A percentile compares a stretch with the other conserved stretches of the same genome.
phyloP scores from a whole-genome alignment of 2,888 invertebrate genomes.

The Halictus quadricinctus region DNA sequence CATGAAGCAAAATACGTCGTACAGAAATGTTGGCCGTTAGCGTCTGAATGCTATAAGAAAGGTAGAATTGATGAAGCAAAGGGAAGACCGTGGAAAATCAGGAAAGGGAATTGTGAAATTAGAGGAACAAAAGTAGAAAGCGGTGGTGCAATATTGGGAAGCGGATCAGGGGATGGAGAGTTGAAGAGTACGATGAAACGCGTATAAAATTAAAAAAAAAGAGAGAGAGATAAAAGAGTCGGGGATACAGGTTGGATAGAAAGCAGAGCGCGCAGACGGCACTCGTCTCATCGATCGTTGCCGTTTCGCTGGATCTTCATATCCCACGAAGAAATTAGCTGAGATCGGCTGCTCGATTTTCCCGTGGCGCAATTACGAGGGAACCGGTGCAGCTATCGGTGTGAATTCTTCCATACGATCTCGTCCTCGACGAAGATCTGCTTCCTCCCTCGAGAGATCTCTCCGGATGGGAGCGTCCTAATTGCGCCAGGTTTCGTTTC shows the following conservation, averaged over 20 bases:
- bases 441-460: conserved; percentile 45
- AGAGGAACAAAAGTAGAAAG: neutral
- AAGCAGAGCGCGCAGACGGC: neutral
- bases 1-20: neutral
- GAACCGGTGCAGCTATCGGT: conserved; percentile 23
- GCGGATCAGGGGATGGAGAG: neutral
- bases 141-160: neutral
- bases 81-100: neutral
- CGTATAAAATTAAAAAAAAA: neutral
- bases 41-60: neutral
- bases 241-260: neutral
- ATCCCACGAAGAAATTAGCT: conserved; percentile 21
- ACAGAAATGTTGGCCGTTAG: neutral
- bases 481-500: conserved; percentile 55
- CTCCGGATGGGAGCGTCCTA: conserved; percentile 45
- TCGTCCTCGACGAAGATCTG: conserved; percentile 43
- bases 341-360: conserved; percentile 3
- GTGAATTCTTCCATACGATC: conserved; percentile 46
- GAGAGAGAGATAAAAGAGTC: neutral
- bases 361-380: conserved; percentile 28
- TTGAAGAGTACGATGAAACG: neutral
- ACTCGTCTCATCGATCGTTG: neutral
- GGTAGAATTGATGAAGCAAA: neutral
- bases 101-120: neutral
- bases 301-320: conserved; percentile 18